phyloP scores from a whole-genome alignment of 2,797 vertebrate genomes.

The Agapornis canus region DNA sequence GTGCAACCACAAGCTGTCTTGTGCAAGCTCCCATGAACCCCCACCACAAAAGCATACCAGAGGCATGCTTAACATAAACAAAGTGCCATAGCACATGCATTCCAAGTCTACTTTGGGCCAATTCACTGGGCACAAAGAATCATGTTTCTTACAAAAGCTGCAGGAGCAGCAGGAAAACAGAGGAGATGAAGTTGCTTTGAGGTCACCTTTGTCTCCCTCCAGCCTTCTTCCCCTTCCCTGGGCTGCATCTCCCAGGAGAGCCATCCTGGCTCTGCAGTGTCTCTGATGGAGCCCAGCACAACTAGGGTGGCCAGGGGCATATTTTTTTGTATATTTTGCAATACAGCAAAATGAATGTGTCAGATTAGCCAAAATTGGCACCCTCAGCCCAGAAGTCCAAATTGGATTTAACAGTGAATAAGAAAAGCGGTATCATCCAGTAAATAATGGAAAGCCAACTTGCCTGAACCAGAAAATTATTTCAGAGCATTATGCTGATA shows the following conservation, averaged over 20 bases:
- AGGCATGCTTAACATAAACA: neutral
- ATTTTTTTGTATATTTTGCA: neutral
- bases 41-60: neutral
- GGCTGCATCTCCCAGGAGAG: neutral
- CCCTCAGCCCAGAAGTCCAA: constrained; percentile 35
- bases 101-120: neutral
- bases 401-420: constrained; percentile 54
- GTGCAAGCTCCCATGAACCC: neutral
- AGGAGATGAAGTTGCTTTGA: rapidly evolving
- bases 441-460: constrained; percentile 45
- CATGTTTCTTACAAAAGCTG: rapidly evolving
- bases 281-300: neutral
- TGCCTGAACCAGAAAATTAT: constrained; percentile 46
- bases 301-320: neutral
- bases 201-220: neutral
- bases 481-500: constrained; percentile 21
- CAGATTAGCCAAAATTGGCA: constrained; percentile 49
- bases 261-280: neutral
- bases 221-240: neutral
- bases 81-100: neutral
- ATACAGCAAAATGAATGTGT: constrained; percentile 12
- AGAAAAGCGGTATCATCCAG: neutral
- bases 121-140: neutral
- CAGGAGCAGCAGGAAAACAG: neutral
- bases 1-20: neutral